These are phyloP conservation scores for Ciconia boyciana DNA, from an alignment of 2,113 vertebrate species.

Conservation along the genomic window DNA sequence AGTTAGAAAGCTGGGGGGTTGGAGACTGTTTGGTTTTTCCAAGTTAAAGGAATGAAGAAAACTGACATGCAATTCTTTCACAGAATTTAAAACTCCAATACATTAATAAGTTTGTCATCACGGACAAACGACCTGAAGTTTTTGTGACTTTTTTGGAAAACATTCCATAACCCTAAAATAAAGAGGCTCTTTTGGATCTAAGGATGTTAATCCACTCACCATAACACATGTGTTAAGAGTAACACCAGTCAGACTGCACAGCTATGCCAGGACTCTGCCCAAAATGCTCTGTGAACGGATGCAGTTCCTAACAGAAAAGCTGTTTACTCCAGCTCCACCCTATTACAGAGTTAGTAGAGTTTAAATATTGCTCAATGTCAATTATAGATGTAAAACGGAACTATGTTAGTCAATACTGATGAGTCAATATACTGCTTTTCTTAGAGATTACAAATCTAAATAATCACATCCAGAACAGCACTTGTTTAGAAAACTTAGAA, in stretches of 20 bases:
- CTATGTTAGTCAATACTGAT: slow-evolving; percentile 40
- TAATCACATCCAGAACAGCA: background rate
- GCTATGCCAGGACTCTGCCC: background rate
- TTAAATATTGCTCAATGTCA: slow-evolving; percentile 41
- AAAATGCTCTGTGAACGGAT: background rate
- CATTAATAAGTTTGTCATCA: background rate
- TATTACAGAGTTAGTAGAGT: background rate
- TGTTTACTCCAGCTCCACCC: slow-evolving; percentile 44
- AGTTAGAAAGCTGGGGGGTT: background rate
- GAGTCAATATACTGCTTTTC: slow-evolving; percentile 42
- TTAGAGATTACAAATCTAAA: slow-evolving; percentile 27
- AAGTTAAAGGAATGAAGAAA: background rate
- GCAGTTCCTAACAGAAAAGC: background rate
- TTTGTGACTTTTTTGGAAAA: background rate
- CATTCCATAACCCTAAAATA: background rate
- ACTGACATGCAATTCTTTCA: background rate
- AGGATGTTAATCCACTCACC: background rate
- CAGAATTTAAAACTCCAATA: background rate
- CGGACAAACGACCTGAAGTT: fast-evolving
- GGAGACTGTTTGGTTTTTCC: background rate
- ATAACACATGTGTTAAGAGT: background rate
- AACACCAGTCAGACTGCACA: background rate
- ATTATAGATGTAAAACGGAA: slow-evolving; percentile 43
- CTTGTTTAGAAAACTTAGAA: background rate
- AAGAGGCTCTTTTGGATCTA: background rate